phyloP scores from a whole-genome alignment of 2,797 vertebrate genomes.

The Tinamus major region DNA sequence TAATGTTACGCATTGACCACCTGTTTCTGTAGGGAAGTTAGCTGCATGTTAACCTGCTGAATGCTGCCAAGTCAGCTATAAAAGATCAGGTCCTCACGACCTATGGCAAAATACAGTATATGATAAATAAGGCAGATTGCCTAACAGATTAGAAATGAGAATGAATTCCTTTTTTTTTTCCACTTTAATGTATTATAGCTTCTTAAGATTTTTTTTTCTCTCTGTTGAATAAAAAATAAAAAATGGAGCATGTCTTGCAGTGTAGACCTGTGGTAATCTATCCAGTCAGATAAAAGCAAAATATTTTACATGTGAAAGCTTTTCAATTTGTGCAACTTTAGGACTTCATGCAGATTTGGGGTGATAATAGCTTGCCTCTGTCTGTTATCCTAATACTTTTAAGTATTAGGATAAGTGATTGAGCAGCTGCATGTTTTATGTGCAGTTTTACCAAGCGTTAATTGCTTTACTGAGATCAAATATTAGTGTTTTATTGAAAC shows the following conservation, averaged over 20 bases:
- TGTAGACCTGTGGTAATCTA: background rate
- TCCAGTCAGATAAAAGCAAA: background rate
- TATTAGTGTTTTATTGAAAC: background rate
- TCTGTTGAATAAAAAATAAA: background rate
- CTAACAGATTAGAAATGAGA: background rate
- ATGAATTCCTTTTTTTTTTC: background rate
- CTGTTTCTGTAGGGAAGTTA: background rate
- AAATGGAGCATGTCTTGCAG: background rate
- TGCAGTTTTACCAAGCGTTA: background rate
- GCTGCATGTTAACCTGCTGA: background rate
- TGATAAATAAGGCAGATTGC: rapidly evolving
- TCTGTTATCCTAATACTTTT: background rate
- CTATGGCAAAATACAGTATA: background rate
- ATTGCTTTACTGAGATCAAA: background rate
- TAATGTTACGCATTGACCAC: background rate
- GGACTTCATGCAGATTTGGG: background rate
- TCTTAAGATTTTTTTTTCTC: background rate
- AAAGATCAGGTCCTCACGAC: background rate
- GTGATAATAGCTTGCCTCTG: background rate
- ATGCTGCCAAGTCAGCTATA: background rate
- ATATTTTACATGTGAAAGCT: background rate
- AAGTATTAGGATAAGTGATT: background rate
- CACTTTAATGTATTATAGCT: background rate
- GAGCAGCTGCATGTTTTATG: background rate
- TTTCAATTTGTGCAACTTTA: background rate